phyloP scores from a whole-genome alignment of 1,140 invertebrate species.

The Monochamus saltuarius region DNA sequence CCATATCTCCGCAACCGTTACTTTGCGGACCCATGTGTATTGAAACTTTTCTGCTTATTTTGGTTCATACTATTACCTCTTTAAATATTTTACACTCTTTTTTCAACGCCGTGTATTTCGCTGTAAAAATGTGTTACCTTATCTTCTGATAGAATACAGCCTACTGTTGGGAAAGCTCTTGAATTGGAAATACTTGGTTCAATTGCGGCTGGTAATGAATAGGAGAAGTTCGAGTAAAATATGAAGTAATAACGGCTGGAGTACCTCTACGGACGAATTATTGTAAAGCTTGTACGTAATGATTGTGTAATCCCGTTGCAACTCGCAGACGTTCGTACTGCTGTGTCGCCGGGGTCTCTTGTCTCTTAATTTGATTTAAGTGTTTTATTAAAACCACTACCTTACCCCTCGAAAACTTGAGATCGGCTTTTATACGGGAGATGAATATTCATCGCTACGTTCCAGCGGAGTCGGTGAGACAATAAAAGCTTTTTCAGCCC shows the following conservation, averaged over 20 bases:
- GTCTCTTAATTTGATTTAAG: slow-evolving; percentile 32
- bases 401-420: slow-evolving; percentile 29
- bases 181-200: no score
- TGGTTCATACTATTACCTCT: no score
- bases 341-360: background rate
- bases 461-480: slow-evolving; percentile 18
- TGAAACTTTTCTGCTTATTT: no score
- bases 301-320: slow-evolving; percentile 15
- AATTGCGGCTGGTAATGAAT: slow-evolving; percentile 2
- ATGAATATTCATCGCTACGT: slow-evolving; percentile 32
- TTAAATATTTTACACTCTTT: no score
- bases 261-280: slow-evolving; percentile 12
- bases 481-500: slow-evolving; percentile 29
- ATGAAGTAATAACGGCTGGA: slow-evolving; percentile 13
- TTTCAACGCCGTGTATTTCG: no score
- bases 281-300: slow-evolving; percentile 13
- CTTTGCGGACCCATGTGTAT: no score
- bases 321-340: slow-evolving; percentile 25
- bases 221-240: slow-evolving; percentile 2
- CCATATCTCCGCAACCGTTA: no score
- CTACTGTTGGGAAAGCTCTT: no score
- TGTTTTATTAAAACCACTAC: slow-evolving; percentile 35
- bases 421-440: slow-evolving; percentile 31
- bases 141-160: no score
- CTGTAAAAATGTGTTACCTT: no score